Evolutionary conservation across 2,113 vertebrate species (phyloP).

Genomic region (Meles meles): DNA sequence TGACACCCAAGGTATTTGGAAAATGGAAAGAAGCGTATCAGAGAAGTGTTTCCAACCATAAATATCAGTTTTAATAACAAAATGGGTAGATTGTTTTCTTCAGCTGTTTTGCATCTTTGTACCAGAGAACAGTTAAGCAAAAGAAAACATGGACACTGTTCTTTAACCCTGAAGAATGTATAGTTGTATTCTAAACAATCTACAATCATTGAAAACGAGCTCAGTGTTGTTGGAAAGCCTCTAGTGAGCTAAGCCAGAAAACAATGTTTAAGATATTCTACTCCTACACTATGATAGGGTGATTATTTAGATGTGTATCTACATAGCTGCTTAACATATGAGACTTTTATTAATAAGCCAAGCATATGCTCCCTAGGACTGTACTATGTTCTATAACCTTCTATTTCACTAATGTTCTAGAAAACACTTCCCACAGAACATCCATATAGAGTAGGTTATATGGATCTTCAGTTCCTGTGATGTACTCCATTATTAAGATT

Average conservation of each 20-base stretch:
- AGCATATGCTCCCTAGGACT: not conserved
- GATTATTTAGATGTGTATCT: not conserved
- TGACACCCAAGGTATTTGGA: not conserved
- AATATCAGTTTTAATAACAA: not conserved
- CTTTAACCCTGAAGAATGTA: not conserved
- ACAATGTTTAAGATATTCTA: not conserved
- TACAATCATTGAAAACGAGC: not conserved
- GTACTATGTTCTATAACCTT: not conserved
- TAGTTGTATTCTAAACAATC: not conserved
- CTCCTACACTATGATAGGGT: not conserved
- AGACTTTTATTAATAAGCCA: not conserved
- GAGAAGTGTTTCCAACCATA: not conserved
- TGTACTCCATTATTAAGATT: not conserved
- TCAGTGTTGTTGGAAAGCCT: not conserved
- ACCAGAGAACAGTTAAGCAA: not conserved
- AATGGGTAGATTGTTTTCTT: not conserved
- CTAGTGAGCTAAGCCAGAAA: not conserved
- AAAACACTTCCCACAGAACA: not conserved
- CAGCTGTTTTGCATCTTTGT: not conserved
- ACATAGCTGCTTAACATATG: not conserved
- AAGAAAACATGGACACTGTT: constrained; percentile 7
- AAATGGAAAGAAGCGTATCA: constrained; percentile 9
- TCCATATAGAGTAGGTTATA: not conserved
- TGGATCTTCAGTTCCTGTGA: not conserved
- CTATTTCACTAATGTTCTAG: not conserved